Evolutionary conservation across 2,888 invertebrate genomes (phyloP), one percentile per base, ranked within the genome.

Genomic region (Megamerina dolium): DNA sequence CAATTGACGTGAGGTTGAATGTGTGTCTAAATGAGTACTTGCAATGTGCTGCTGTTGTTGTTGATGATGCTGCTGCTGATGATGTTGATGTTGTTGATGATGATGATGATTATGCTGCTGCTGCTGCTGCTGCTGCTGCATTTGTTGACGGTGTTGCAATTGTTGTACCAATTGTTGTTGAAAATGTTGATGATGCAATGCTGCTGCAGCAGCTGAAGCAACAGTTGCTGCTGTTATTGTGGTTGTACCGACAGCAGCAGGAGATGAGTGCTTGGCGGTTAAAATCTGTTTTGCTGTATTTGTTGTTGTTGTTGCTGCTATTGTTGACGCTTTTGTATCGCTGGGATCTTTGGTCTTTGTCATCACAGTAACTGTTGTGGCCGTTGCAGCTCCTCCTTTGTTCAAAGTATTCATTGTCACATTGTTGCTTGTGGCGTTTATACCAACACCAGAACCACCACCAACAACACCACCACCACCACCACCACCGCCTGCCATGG

Each of bases 131-230:
- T 47, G 48, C 5, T 60, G 61, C 3, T 54, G 55, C 5, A 50
- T 50, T 10, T 54, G 53, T 32, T 58, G 54, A 17, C 60, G 57
- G 13, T 58, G 61, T 41, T 60, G 64, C 45, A 46, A 34, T 31
- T 56, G 54, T 41, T 54, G 53, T 40, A 49, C 49, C 31, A 49
- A 32, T 20, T 55, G 53, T 9, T 51, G 50, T 27, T 51, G 54
- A 12, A 46, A 39, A 32, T 49, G 38, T 40, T 51, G 51, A 12
- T 51, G 30, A 20, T 32, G 38, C 45, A 17, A 50, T 46, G 43
- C 40, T 45, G 37, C 30, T 42, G 30, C 33, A 50, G 35, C 41
- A 14, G 20, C 26, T 8, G 21, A 9, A 31, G 37, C 21, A 41
- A 52, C 37, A 45, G 39, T 47, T 48, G 51, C 23, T 39, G 39